phyloP scores from a whole-genome alignment of 2,113 vertebrate species.

The Xenopus tropicalis region UCB_Xtro_10.0 CM004448.2:106109501-106110000 shows the following conservation, averaged over 20 bases:
- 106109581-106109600: not conserved
- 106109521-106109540: constrained; percentile 8
- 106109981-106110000: too few species aligned
- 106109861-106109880: too few species aligned
- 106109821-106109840: too few species aligned
- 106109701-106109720: constrained; percentile 17
- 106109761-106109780: not conserved
- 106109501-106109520: constrained; percentile 35
- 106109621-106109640: constrained; percentile 5
- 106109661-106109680: constrained; percentile 29
- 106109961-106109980: too few species aligned
- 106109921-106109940: too few species aligned
- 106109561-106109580: not conserved
- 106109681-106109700: constrained; percentile 30
- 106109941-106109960: too few species aligned
- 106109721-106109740: not conserved
- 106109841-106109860: too few species aligned
- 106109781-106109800: too few species aligned
- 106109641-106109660: constrained; percentile 30
- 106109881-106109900: too few species aligned
- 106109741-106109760: not conserved
- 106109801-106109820: too few species aligned
- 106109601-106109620: not conserved
- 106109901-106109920: too few species aligned
- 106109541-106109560: not conserved